Evolutionary conservation across 2,888 invertebrate species (phyloP).

Genomic region (Cylindroiulus punctatus): DNA sequence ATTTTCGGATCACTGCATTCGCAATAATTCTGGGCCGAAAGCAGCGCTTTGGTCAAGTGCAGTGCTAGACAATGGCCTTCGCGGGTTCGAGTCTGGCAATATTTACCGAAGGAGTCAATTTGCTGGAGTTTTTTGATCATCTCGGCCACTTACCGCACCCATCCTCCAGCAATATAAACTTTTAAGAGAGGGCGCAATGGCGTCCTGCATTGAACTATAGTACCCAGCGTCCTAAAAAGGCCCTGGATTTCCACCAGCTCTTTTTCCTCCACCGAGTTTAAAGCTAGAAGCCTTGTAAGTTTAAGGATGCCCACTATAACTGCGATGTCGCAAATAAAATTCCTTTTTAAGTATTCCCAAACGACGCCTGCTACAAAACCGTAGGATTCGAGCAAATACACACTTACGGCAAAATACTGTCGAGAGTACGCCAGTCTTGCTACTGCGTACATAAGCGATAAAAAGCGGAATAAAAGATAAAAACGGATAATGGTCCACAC

Average conservation of each 20-base stretch:
- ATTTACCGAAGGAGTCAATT: slow-evolving; percentile 39
- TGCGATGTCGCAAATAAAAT: slow-evolving; percentile 50
- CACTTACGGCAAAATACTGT: neutral
- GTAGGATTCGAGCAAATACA: slow-evolving; percentile 46
- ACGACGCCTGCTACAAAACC: slow-evolving; percentile 46
- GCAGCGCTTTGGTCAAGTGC: slow-evolving; percentile 9
- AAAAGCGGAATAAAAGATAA: slow-evolving; percentile 52
- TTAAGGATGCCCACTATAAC: slow-evolving; percentile 46
- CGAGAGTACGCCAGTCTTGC: neutral
- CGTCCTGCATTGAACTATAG: slow-evolving; percentile 19
- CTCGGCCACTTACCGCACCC: slow-evolving; percentile 25
- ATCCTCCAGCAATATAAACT: slow-evolving; percentile 17
- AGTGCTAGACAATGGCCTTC: slow-evolving; percentile 23
- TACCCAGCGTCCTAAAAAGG: slow-evolving; percentile 19
- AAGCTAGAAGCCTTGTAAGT: slow-evolving; percentile 35
- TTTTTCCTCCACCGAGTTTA: slow-evolving; percentile 16
- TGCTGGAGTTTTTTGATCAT: slow-evolving; percentile 28
- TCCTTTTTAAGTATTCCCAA: slow-evolving; percentile 52
- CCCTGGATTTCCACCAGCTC: neutral
- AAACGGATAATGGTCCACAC: slow-evolving; percentile 47
- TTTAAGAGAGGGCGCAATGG: slow-evolving; percentile 37
- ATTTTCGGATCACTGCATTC: slow-evolving; percentile 29
- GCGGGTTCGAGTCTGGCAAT: neutral
- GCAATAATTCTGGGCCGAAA: neutral
- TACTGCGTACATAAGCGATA: slow-evolving; percentile 46